phyloP scores from a whole-genome alignment of 2,888 invertebrate species.

The Xestoiulus laeticollis region DNA sequence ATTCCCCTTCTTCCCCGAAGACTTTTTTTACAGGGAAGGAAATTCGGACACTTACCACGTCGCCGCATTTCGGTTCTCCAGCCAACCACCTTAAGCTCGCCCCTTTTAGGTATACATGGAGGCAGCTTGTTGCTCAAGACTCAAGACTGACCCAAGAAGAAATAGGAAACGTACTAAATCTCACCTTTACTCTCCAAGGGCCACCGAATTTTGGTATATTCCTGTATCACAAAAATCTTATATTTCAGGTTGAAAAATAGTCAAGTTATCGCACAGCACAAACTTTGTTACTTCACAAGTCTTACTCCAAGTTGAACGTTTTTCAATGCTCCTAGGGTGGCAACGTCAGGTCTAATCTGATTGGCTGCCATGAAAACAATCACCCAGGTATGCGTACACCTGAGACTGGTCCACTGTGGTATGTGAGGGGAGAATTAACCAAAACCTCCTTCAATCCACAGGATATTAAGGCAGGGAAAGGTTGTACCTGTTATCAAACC shows the following conservation, averaged over 20 bases:
- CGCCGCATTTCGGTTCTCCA: not conserved
- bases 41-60: not conserved
- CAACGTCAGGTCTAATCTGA: constrained; percentile 28
- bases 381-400: constrained; percentile 21
- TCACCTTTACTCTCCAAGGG: not conserved
- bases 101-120: not conserved
- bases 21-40: not conserved
- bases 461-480: not conserved
- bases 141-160: not conserved
- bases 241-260: not conserved
- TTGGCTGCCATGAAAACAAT: constrained; percentile 34
- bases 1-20: not conserved
- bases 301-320: constrained; percentile 13
- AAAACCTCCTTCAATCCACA: not conserved
- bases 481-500: not conserved
- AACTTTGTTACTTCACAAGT: constrained; percentile 1
- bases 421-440: not conserved
- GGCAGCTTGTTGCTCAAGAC: not conserved
- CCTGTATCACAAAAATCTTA: not conserved
- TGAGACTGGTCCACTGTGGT: constrained; percentile 4
- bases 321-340: not conserved
- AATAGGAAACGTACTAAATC: not conserved
- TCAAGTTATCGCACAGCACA: constrained; percentile 11
- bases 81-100: constrained; percentile 2
- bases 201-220: not conserved